These are phyloP conservation scores for Neogobius melanostomus DNA, from an alignment of 2,113 vertebrate species.

Conservation along the genomic window DNA sequence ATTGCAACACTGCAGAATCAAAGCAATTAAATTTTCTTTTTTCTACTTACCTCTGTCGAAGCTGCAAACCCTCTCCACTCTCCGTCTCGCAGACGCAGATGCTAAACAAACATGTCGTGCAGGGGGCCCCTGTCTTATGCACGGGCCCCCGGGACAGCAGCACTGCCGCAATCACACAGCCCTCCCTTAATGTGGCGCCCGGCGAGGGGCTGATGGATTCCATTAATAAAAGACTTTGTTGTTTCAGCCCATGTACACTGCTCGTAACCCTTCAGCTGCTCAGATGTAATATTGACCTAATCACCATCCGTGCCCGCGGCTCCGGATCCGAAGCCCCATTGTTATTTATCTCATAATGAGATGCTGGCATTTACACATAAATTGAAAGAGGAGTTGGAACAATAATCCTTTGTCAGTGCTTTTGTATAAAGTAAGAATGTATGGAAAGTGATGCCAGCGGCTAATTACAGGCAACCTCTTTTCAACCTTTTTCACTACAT, in stretches of 20 bases:
- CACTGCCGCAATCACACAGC: conserved; percentile 37
- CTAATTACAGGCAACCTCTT: conserved; percentile 25
- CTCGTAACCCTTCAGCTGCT: conserved; percentile 47
- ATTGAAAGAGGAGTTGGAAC: conserved; percentile 47
- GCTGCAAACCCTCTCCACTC: conserved; percentile 55
- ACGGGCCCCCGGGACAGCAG: conserved; percentile 39
- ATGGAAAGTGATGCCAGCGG: neutral
- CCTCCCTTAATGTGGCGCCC: conserved; percentile 39
- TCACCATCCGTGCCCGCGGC: conserved; percentile 51
- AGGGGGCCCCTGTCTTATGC: conserved; percentile 20
- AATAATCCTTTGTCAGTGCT: conserved; percentile 20
- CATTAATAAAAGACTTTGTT: conserved; percentile 67
- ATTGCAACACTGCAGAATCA: no score
- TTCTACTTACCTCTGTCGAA: conserved; percentile 34
- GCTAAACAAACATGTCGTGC: conserved; percentile 57
- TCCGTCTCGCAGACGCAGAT: conserved; percentile 44
- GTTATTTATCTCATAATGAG: conserved; percentile 61
- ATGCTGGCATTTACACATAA: conserved; percentile 66
- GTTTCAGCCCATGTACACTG: conserved; percentile 41
- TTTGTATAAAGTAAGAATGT: conserved; percentile 29
- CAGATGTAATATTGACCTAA: conserved; percentile 64
- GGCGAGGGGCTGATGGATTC: conserved; percentile 61
- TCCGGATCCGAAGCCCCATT: conserved; percentile 37
- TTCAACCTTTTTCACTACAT: neutral
- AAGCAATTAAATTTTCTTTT: no score